These are phyloP conservation scores for Neomicropteryx cornuta DNA, from an alignment of 1,140 invertebrate genomes.

Conservation along the genomic window DNA sequence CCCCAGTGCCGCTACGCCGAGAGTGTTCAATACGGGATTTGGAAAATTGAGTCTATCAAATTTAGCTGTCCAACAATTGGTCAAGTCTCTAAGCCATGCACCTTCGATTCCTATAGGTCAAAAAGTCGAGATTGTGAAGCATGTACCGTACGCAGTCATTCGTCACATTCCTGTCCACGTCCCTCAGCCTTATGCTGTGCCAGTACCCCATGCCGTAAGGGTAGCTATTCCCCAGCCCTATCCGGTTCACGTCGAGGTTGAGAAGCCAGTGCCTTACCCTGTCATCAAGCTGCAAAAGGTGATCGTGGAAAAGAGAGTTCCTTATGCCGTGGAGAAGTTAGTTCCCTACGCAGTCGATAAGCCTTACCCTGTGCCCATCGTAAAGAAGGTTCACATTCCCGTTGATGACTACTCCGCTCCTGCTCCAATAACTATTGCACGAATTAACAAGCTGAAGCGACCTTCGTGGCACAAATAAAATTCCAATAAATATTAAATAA, in stretches of 20 bases:
- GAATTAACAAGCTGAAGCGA: too few relatives aligned
- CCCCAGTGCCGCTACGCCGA: too few relatives aligned
- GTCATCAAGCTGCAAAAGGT: constrained; percentile 34
- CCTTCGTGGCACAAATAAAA: too few relatives aligned
- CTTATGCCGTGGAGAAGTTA: constrained; percentile 31
- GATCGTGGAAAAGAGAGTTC: constrained; percentile 30
- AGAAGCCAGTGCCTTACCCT: constrained; percentile 33
- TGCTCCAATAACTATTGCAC: too few relatives aligned
- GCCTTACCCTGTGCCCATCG: constrained; percentile 27
- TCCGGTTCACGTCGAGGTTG: constrained; percentile 32
- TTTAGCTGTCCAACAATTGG: neutral
- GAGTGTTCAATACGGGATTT: too few relatives aligned
- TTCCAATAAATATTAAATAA: too few relatives aligned
- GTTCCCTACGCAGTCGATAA: constrained; percentile 30
- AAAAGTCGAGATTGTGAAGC: constrained; percentile 15
- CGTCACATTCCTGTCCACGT: constrained; percentile 30
- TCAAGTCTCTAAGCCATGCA: neutral
- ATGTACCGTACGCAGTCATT: constrained; percentile 27
- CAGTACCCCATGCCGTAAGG: constrained; percentile 31
- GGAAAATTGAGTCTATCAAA: too few relatives aligned
- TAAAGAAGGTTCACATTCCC: constrained; percentile 33
- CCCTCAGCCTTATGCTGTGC: constrained; percentile 34
- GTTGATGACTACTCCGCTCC: too few relatives aligned
- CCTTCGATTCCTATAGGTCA: neutral
- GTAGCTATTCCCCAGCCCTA: constrained; percentile 32